Base-by-base conservation (phyloP, 2,888 invertebrate genomes). In the Camptogramma bilineatum region DNA sequence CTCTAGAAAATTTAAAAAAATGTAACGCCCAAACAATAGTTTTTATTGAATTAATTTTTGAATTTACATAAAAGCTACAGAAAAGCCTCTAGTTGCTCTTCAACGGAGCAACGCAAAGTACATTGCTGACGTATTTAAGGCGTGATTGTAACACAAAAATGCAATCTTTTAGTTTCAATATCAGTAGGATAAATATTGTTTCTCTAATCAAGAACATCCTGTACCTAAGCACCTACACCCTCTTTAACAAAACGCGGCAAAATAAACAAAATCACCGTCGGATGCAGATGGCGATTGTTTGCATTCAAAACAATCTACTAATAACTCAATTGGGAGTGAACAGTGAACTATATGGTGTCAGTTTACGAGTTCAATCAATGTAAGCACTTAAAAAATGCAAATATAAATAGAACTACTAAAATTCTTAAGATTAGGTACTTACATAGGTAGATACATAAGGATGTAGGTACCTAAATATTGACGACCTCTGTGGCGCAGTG, bases 251-350 rank as follows among this genome's bases (percentile, higher is more conserved):
- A 91, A 90, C 85, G 88, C 81, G 80, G 79, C 75, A 90, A 87
- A 86, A 87, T 86, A 88, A 90, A 91, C 84, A 90, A 72, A 77
- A 77, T 74, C 80, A 70, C 78, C 81, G 88, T 87, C 91, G 81
- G 84, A 81, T 88, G 91, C 93, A 90, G 86, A 56, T 75, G 77
- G 17, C 39, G 52, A 84, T 87, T 90, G 91, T 90, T 90, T 88
- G 82, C 77, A 83, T 61, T 80, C 78, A 83, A 87, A 90, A 91
- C 88, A 91, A 75, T 85, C 83, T 67, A 82, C 82, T 85, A 83
- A 87, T 87, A 85, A 80, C 62, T 42, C 52, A 13, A 56, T 67
- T 64, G 64, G 65, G 54, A 66, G 47, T 46, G 53, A 44, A 62
- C 48, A 57, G 47, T 52, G 28, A 4, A 24, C 4, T 28, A 18